Evolutionary conservation across 2,797 vertebrate species (phyloP), one percentile per base, ranked within the genome.

Genomic region (Dallia pectoralis): DNA sequence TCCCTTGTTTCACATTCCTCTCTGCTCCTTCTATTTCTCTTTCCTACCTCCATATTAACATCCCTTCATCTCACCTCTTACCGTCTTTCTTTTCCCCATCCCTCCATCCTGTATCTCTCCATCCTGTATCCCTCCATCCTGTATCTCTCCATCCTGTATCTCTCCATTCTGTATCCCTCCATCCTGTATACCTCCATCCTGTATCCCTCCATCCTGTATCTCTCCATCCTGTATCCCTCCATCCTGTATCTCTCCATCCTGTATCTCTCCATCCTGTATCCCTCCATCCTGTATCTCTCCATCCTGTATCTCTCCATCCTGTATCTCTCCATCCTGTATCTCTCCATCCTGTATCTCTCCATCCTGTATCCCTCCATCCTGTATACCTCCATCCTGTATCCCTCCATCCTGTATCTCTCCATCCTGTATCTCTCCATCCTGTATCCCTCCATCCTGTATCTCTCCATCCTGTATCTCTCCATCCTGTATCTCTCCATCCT

Each of bases 391-490:
- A 4, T 33, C 29, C 25, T n/a, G n/a, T n/a, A n/a, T 59, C 18
- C 0, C 6, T 59, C 19, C 76, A 30, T 11, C 14, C 62, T 15
- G n/a, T n/a, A n/a, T 44, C 40, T 1, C 40, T 8, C 5, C 30
- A n/a, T 22, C 40, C 27, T n/a, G n/a, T 22, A 61, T 22, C 19
- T 4, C 25, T 19, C 27, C 33, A 18, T 48, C 8, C 16, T 2
- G 83, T 78, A 74, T 85, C 69, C 0, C 64, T 33, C 36, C 33
- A 9, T 40, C 36, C n/a, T n/a, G 9, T 6, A 40, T 6, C 36
- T 40, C 1, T 40, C 36, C 36, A 40, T 9, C 6, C 9, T 40
- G 6, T 9, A 40, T 40, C 9, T 9, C 36, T 40, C 36, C 36
- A 40, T 5, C 36, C 9, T 40, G 6, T 0, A 40, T 40, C 2